Evolutionary conservation across 1,140 invertebrate genomes (phyloP), one percentile per base, ranked within the genome.

Genomic region (Drosophila albomicans): DNA sequence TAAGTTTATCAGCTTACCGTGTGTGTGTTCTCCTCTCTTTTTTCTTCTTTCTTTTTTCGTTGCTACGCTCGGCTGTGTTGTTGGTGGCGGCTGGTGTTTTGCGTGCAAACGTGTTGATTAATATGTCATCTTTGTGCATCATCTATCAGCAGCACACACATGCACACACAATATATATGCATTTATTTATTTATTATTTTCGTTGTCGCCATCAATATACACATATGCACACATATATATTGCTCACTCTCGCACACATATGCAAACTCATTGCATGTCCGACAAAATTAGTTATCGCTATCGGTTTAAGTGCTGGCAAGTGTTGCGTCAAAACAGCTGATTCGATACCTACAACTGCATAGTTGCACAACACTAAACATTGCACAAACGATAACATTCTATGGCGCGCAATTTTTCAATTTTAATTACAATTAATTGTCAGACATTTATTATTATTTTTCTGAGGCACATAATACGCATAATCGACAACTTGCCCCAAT

Each of bases 1-100:
- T 82, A 87, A 82, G 65, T 79, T 87, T 87, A 87, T 87, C 82
- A 87, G 82, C 77, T 78, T 86, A 87, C 81, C 76, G 62, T 48
- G 49, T 63, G 35, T 62, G 20, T 25, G 20, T 25, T 25, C 20
- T 25, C 20, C 20, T 25, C 20, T 25, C 20, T 25, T 25, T 49
- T 59, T 28, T 63, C 43, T 43, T 51, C 49, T 56, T 61, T 30
- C 46, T 13, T 51, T 49, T 41, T 66, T 52, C 56, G 56, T 46
- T 65, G 62, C 51, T 64, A 57, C 45, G 54, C 32, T 43, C 59
- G 51, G 25, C 7, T 25, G 20, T 25, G 20, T 25, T 25, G 66
- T 38, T 35, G 70, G 56, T 8, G 66, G 52, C 63, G 65, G 79
- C 41, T 62, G 49, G 49, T 49, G n/a, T 52, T 20, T 54, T 43